Conservation (phyloP, 2,888 invertebrate species). For the Aquatica leii region DNA sequence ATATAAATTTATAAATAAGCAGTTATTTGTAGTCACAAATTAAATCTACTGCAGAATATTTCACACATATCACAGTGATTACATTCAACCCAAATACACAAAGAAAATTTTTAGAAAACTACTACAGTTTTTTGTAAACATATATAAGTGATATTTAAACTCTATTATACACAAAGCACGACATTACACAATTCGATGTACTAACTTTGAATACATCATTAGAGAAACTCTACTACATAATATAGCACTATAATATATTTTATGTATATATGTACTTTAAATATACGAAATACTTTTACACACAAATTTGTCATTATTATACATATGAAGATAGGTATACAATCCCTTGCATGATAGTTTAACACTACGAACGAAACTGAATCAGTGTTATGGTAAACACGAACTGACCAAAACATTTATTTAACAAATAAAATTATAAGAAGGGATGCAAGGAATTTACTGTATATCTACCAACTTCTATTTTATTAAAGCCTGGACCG, state of each 20-base stretch:
- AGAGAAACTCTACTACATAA: slow-evolving; percentile 21
- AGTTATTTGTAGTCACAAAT: too few relatives aligned
- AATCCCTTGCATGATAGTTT: slow-evolving; percentile 18
- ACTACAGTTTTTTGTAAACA: slow-evolving; percentile 16
- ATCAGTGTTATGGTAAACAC: too few relatives aligned
- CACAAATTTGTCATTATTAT: slow-evolving; percentile 23
- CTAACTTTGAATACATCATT: slow-evolving; percentile 14
- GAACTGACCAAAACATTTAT: too few relatives aligned
- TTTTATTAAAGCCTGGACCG: slow-evolving; percentile 47
- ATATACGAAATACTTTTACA: slow-evolving; percentile 23
- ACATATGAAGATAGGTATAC: slow-evolving; percentile 22
- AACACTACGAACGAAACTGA: too few relatives aligned
- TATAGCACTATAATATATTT: slow-evolving; percentile 22
- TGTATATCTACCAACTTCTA: slow-evolving; percentile 18
- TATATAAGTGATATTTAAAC: slow-evolving; percentile 20
- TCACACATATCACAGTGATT: slow-evolving; percentile 30
- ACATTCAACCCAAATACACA: slow-evolving; percentile 22
- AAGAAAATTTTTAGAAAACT: slow-evolving; percentile 16
- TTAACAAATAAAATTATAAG: background rate
- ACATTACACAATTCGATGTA: slow-evolving; percentile 32
- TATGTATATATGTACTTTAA: slow-evolving; percentile 15
- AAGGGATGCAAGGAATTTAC: slow-evolving; percentile 19
- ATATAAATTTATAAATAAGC: slow-evolving; percentile 21
- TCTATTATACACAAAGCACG: slow-evolving; percentile 28
- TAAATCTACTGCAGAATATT: too few relatives aligned